Conservation (phyloP, 1,140 invertebrate genomes). For the Agrypnia vestita region DNA sequence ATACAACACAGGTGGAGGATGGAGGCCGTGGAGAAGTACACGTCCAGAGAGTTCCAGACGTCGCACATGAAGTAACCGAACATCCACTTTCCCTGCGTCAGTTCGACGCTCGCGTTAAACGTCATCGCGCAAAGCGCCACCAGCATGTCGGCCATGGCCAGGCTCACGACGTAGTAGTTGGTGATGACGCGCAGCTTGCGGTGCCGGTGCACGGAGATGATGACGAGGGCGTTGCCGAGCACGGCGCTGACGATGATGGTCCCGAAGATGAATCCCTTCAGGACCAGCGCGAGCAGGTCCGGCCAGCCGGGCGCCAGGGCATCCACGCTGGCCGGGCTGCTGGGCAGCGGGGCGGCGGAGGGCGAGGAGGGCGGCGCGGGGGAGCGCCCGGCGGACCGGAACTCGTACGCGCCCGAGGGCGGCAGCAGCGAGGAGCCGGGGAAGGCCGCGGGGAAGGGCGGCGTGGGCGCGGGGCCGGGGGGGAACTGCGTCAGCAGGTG, state of each 20-base stretch:
- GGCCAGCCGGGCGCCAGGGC: slow-evolving; percentile 66
- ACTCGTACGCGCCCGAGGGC: slow-evolving; percentile 45
- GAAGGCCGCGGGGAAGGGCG: background rate
- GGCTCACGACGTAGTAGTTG: slow-evolving; percentile 95
- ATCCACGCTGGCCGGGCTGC: slow-evolving; percentile 46
- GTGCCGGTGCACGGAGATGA: slow-evolving; percentile 83
- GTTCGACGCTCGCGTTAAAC: slow-evolving; percentile 92
- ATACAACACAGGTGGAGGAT: slow-evolving; percentile 97
- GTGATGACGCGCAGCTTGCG: slow-evolving; percentile 88
- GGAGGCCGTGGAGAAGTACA: slow-evolving; percentile 95
- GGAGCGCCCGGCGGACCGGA: slow-evolving; percentile 31
- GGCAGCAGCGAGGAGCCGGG: background rate
- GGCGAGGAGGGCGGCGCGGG: slow-evolving; percentile 13
- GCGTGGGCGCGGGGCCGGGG: background rate
- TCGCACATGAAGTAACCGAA: slow-evolving; percentile 94
- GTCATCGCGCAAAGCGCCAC: slow-evolving; percentile 95
- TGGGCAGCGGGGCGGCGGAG: slow-evolving; percentile 29
- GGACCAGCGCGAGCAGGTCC: slow-evolving; percentile 74
- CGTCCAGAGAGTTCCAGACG: slow-evolving; percentile 95
- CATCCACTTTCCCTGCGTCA: slow-evolving; percentile 86
- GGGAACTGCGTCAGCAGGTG: slow-evolving; percentile 18
- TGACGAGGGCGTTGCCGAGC: slow-evolving; percentile 90
- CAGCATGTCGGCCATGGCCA: slow-evolving; percentile 92
- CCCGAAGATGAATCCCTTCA: slow-evolving; percentile 85
- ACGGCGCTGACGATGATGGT: slow-evolving; percentile 90